A percentile compares a stretch with the other conserved stretches of the same genome.
phyloP scores from a whole-genome alignment of 2,797 vertebrate genomes.

The Phrynocephalus guinanensis region DNA sequence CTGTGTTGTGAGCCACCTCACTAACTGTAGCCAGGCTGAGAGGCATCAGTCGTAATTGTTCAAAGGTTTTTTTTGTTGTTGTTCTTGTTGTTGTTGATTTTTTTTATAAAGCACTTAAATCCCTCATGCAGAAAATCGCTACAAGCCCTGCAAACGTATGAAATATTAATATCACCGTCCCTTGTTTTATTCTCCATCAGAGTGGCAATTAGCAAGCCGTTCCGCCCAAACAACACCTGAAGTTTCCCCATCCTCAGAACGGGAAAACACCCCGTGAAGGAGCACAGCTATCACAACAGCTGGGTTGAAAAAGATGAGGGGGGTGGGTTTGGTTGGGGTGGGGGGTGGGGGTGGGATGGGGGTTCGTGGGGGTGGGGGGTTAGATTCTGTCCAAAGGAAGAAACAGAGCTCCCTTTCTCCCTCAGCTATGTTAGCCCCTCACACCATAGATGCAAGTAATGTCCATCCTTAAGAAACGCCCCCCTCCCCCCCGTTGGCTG shows the following conservation, averaged over 20 bases:
- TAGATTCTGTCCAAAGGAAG: conserved; percentile 53
- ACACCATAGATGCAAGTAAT: conserved; percentile 81
- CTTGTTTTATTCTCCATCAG: conserved; percentile 57
- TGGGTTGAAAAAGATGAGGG: conserved; percentile 5
- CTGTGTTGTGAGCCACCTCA: neutral
- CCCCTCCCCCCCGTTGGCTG: conserved; percentile 61
- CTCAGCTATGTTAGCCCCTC: conserved; percentile 59
- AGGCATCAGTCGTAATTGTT: conserved; percentile 36
- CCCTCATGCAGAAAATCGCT: conserved; percentile 35
- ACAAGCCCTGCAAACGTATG: conserved; percentile 20
- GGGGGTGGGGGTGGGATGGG: neutral
- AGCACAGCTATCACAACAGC: accelerated
- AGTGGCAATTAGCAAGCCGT: conserved; percentile 55
- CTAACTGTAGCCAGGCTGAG: neutral
- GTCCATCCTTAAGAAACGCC: conserved; percentile 79
- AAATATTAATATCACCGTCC: conserved; percentile 44
- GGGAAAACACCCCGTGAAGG: neutral
- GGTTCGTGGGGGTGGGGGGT: neutral
- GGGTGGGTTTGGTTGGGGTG: too few species aligned
- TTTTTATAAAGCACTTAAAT: conserved; percentile 41
- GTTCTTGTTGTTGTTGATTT: too few species aligned
- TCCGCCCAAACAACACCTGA: conserved; percentile 36
- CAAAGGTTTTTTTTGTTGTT: too few species aligned
- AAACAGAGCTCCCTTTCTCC: conserved; percentile 80
- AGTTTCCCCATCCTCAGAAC: neutral